A percentile compares a stretch with the other conserved stretches of the same genome.
Conservation (phyloP, 2,113 vertebrate species). For the Albula glossodonta region DNA sequence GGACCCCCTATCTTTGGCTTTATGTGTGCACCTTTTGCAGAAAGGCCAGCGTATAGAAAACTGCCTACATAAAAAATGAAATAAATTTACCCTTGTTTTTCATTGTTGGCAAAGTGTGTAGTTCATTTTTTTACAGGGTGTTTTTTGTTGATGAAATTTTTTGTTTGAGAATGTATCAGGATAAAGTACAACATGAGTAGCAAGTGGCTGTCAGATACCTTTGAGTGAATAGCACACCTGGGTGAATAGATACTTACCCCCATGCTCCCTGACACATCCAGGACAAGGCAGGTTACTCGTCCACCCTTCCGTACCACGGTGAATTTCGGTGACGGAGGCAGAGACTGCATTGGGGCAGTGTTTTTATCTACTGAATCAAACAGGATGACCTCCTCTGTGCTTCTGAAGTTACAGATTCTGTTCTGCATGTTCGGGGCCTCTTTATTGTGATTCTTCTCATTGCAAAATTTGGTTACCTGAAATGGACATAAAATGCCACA, state of each 20-base stretch:
- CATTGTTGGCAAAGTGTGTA: too few species aligned
- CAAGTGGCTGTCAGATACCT: too few species aligned
- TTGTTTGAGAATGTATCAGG: too few species aligned
- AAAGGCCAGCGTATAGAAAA: too few species aligned
- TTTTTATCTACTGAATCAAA: slow-evolving; percentile 40
- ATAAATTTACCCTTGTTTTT: too few species aligned
- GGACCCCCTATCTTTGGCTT: too few species aligned
- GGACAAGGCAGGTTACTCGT: slow-evolving; percentile 61
- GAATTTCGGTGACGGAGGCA: slow-evolving; percentile 45
- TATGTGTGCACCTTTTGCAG: too few species aligned
- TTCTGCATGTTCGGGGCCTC: slow-evolving; percentile 69
- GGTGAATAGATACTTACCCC: background rate
- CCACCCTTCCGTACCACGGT: slow-evolving; percentile 50
- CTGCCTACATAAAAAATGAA: too few species aligned
- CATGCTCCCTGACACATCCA: slow-evolving; percentile 67
- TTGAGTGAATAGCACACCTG: too few species aligned
- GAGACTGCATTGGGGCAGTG: slow-evolving; percentile 18
- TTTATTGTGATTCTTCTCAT: slow-evolving; percentile 55
- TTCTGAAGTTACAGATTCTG: slow-evolving; percentile 61
- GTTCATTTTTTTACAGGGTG: too few species aligned
- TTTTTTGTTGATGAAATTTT: too few species aligned
- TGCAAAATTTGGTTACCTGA: slow-evolving; percentile 62
- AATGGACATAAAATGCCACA: slow-evolving; percentile 23
- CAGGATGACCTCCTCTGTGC: slow-evolving; percentile 61
- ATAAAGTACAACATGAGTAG: too few species aligned